These are phyloP conservation scores for Hemibagrus wyckioides DNA, from an alignment of 2,113 vertebrate species.

Conservation along the genomic window DNA sequence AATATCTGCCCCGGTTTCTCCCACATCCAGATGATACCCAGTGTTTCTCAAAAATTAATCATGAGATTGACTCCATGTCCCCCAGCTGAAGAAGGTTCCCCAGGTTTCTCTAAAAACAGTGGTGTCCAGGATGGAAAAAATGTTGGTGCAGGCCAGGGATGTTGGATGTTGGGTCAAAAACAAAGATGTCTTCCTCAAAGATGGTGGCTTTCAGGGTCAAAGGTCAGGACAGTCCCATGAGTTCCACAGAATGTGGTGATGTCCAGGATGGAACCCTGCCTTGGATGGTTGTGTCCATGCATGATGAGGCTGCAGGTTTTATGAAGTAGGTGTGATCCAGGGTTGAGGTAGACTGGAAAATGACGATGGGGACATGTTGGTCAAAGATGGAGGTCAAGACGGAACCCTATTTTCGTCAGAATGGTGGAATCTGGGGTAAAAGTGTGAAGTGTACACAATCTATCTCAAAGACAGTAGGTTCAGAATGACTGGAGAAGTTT, in stretches of 20 bases:
- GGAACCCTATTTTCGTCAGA: not conserved
- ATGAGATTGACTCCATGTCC: not conserved
- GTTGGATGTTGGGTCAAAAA: not conserved
- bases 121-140: constrained; percentile 10
- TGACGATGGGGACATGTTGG: not conserved
- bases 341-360: not conserved
- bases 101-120: not conserved
- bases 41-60: not conserved
- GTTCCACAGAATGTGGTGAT: not conserved
- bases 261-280: not conserved
- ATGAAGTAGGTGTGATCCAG: not conserved
- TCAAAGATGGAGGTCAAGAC: not conserved
- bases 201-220: not conserved
- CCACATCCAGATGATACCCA: too few species aligned
- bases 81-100: not conserved
- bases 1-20: not conserved
- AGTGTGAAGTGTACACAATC: too few species aligned
- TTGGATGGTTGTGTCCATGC: not conserved
- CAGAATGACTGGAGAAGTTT: not conserved
- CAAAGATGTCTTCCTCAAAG: not conserved
- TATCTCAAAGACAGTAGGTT: not conserved
- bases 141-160: too few species aligned
- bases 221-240: not conserved
- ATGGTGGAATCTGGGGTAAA: not conserved
- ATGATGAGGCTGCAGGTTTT: not conserved